Conservation (phyloP, 2,888 invertebrate genomes). For the Dicycla oo region DNA sequence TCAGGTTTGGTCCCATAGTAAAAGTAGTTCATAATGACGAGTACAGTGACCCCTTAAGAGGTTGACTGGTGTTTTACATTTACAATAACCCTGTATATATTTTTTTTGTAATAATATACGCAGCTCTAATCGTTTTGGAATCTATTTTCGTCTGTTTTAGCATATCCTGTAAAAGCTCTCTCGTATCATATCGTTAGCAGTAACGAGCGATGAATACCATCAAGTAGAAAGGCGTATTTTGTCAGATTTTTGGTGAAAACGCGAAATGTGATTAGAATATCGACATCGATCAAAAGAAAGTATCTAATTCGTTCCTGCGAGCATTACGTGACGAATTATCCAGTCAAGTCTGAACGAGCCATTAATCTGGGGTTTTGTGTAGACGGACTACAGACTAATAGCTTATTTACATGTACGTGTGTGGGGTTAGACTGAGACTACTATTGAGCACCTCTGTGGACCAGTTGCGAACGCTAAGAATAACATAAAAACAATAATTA, state of each 20-base stretch:
- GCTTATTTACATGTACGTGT: slow-evolving; percentile 52
- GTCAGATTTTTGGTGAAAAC: slow-evolving; percentile 71
- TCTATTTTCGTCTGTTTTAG: slow-evolving; percentile 14
- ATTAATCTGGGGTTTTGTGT: slow-evolving; percentile 51
- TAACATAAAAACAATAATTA: slow-evolving; percentile 38
- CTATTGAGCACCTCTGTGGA: slow-evolving; percentile 31
- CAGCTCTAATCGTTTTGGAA: slow-evolving; percentile 17
- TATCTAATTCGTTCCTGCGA: slow-evolving; percentile 50
- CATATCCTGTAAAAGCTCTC: slow-evolving; percentile 25
- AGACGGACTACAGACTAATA: slow-evolving; percentile 51
- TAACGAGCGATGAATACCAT: slow-evolving; percentile 63
- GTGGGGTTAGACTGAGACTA: slow-evolving; percentile 36
- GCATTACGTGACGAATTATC: slow-evolving; percentile 60
- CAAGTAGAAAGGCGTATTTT: slow-evolving; percentile 68
- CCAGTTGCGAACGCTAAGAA: slow-evolving; percentile 22
- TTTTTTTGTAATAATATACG: too few species aligned
- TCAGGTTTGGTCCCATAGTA: too few species aligned
- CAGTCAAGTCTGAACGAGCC: slow-evolving; percentile 30
- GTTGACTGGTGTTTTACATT: too few species aligned
- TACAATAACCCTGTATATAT: too few species aligned
- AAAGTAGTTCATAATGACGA: too few species aligned
- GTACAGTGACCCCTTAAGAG: too few species aligned
- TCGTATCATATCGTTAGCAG: slow-evolving; percentile 12
- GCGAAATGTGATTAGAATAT: slow-evolving; percentile 75
- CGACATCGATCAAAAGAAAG: slow-evolving; percentile 64